Base-by-base conservation (phyloP, 2,888 invertebrate species). In the Sphaerophoria rueppellii region DNA sequence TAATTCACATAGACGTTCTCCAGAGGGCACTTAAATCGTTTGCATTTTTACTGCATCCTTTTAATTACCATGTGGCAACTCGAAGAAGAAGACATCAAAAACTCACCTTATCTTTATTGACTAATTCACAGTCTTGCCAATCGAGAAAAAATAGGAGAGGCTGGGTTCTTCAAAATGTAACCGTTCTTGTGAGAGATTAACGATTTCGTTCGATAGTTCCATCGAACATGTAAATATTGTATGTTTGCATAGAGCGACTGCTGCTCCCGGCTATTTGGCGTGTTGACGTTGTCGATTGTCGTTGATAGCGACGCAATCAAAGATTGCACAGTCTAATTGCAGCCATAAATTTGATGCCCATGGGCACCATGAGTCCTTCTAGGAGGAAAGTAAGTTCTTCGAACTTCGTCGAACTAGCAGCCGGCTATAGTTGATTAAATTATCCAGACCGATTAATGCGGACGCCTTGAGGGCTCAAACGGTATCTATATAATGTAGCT, bases 321-420 rank as follows among this genome's bases (percentile, higher is more conserved):
- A 78, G 82, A 79, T 71, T 74, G 71, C 71, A 71, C 46, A 72
- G 54, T 54, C 83, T 83, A 83, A 83, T 83, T 83, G 80, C 67
- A 75, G 80, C 67, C 55, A 83, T 83, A 83, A 83, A 83, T 83
- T 72, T 72, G 46, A 50, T 72, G 46, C 74, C 82, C 67, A 67
- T 80, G 75, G 82, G 79, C 67, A 48, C 40, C 40, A 63, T 40
- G 12, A 24, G 16, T 65, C 50, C 52, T 40, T 9, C 40, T 40
- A 24, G 24, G 24, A 24, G 24, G 2, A 24, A 2, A 16, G 32
- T 24, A 54, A n/a, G 54, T 40, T 43, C 35, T 24, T 43, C 9
- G 43, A 12, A 43, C 12, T 9, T 9, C 43, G 43, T 0, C 43
- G 43, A 40, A 40, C 6, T 7, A 9, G 43, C 9, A 6, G 43